These are phyloP conservation scores for Cotesia congregata DNA, from an alignment of 2,888 invertebrate genomes.

Conservation along the genomic window DNA sequence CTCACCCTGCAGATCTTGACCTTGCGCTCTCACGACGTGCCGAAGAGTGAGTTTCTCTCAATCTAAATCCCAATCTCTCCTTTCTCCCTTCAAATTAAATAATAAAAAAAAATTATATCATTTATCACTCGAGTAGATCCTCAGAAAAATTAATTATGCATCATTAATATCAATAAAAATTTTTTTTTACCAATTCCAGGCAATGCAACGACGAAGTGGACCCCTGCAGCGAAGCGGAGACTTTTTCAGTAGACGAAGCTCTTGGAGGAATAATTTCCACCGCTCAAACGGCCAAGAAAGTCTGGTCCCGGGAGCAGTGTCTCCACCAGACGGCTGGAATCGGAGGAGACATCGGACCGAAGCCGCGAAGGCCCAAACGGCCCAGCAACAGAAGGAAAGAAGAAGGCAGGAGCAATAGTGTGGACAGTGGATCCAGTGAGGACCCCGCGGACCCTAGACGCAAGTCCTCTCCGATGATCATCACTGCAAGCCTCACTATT, in stretches of 20 bases:
- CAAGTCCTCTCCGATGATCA: conserved; percentile 76
- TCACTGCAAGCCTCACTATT: conserved; percentile 86
- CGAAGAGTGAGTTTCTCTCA: conserved; percentile 68
- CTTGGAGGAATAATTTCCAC: conserved; percentile 51
- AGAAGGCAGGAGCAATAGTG: conserved; percentile 72
- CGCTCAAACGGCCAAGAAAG: conserved; percentile 65
- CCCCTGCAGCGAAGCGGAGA: conserved; percentile 66
- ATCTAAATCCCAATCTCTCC: not conserved
- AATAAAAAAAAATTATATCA: no score
- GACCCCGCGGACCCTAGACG: conserved; percentile 70
- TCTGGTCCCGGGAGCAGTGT: conserved; percentile 83
- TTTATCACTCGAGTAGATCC: no score
- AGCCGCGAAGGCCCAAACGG: conserved; percentile 67
- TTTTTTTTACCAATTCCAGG: conserved; percentile 47
- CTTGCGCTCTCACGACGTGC: conserved; percentile 66
- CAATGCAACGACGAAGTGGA: conserved; percentile 66
- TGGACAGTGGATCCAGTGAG: conserved; percentile 70
- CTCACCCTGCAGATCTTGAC: conserved; percentile 86
- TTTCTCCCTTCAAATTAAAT: no score
- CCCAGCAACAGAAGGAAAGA: conserved; percentile 70
- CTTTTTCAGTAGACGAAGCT: conserved; percentile 61
- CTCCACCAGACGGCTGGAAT: conserved; percentile 69
- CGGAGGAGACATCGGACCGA: conserved; percentile 75
- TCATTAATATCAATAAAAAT: no score
- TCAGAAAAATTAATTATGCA: no score